Evolutionary conservation across 2,797 vertebrate genomes (phyloP).

Genomic region (Channallabes apus): DNA sequence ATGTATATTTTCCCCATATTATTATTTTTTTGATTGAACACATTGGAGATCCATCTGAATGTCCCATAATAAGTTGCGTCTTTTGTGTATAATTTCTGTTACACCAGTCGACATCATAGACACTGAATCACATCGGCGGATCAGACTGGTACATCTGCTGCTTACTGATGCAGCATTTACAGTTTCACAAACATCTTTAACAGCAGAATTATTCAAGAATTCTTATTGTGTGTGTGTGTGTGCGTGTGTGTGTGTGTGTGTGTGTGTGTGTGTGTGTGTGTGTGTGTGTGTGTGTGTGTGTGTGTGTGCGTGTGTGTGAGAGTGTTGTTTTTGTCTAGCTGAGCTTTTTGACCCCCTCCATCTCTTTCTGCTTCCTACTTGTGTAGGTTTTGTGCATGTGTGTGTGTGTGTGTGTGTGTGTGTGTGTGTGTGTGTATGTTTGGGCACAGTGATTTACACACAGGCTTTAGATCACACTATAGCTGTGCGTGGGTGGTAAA

Average conservation of each 20-base stretch:
- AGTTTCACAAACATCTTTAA: background rate
- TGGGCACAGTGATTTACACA: conserved; percentile 15
- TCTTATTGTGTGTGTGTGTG: background rate
- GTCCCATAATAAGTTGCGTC: background rate
- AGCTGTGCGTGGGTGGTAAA: conserved; percentile 16
- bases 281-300: too few relatives aligned
- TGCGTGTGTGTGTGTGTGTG: conserved; percentile 3
- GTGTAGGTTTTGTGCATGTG: background rate
- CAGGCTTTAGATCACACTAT: conserved; percentile 31
- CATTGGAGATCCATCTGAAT: too few relatives aligned
- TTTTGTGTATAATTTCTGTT: background rate
- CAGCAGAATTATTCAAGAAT: background rate
- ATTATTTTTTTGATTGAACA: too few relatives aligned
- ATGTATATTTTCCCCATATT: too few relatives aligned
- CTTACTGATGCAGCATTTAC: background rate
- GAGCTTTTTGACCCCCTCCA: background rate
- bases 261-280: background rate
- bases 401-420: conserved; percentile 8
- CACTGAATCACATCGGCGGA: background rate
- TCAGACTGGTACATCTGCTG: background rate
- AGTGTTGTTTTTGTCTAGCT: background rate
- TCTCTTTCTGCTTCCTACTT: background rate
- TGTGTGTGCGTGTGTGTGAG: too few relatives aligned
- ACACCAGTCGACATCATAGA: background rate
- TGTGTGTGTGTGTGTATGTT: conserved; percentile 2